Base-by-base conservation (phyloP, 2,113 vertebrate species). In the Mystacornis crossleyi region DNA sequence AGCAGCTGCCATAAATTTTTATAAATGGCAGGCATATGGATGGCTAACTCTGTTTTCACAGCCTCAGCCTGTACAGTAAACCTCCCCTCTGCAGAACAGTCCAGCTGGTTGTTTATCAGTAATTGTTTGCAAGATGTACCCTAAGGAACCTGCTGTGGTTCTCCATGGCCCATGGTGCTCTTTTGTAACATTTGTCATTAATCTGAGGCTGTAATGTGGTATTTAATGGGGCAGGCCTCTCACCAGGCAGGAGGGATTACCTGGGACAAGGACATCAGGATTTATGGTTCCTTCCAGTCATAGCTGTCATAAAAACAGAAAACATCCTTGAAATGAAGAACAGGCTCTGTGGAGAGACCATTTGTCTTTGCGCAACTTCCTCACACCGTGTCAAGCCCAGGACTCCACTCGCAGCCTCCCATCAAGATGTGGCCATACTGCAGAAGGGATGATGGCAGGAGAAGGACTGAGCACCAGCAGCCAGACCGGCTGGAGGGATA, bases 271-370 rank as follows among this genome's bases (percentile, higher is more conserved):
- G 73, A 93, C 54, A 58, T 26, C 1, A 2, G 57, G 53, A 85
- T 96, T 96, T 87, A 95, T 73, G 74, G 33, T 54, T 95, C 66
- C 47, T 91, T 65, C 65, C 16, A 84, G 40, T 51, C 73, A 81
- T 55, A 69, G 57, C 48, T 79, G 70, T 64, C 40, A 85, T 33
- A 72, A 90, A 90, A 87, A 0, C 36, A 80, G 54, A 66, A 90
- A 83, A 42, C 13, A 23, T 93, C 50, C 69, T 53, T 53, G 54
- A 77, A 80, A 61, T 3, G 9, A 36, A 53, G 81, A 80, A 58
- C 11, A 13, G 6, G 17, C 19, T 12, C 43, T 60, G 28, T 60
- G 82, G 50, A 61, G 84, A 64, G 40, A 65, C 9, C 21, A 5
- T 53, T 55, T 80, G 54, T 45, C 55, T 77, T 42, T 33, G 38